Evolutionary conservation across 2,113 vertebrate genomes (phyloP), one percentile per base, ranked within the genome.

Genomic region (Catharus bicknelli): DNA sequence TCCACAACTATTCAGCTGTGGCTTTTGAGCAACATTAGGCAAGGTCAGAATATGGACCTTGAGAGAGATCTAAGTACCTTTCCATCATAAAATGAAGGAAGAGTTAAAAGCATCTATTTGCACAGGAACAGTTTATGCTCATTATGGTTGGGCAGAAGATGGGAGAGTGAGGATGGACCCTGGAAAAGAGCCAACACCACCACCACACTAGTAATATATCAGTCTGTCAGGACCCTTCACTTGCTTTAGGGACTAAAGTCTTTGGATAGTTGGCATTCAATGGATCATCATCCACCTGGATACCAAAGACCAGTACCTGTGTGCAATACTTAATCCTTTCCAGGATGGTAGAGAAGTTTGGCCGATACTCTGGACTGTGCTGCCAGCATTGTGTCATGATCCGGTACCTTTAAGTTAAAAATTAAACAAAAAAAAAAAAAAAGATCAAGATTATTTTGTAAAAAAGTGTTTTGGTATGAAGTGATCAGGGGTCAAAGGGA

Each of bases 331-430:
- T 98, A 90, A 99, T 98, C 92, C 97, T 98, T 88, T 99, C 98
- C 96, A 99, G 96, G 89, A 99, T 98, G 34, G 98, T 98, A 26
- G 98, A 98, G 96, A 99, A 99, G 96, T 98, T 98, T 66, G 99
- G 98, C 38, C 98, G 96, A 81, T 99, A 98, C 87, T 99, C 99
- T 4, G 98, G 98, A 95, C 98, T 98, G 79, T 99, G 99, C 95
- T 99, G 99, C 99, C 99, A 99, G 94, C 98, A 99, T 91, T 99
- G 98, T 36, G 98, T 99, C 99, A 99, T 99, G 96, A 99, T 98
- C 64, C 97, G 97, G 95, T 99, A 99, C 66, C 99, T 99, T 77
- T 47, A 92, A 83, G 72, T 73, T 38, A 30, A 2, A n/a, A 34
- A 61, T n/a, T 38, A 38, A 27, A 19, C 10, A 38, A 27, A 19